A percentile compares a stretch with the other conserved stretches of the same genome.
phyloP scores from a whole-genome alignment of 2,797 vertebrate species.

The Falco novaeseelandiae region DNA sequence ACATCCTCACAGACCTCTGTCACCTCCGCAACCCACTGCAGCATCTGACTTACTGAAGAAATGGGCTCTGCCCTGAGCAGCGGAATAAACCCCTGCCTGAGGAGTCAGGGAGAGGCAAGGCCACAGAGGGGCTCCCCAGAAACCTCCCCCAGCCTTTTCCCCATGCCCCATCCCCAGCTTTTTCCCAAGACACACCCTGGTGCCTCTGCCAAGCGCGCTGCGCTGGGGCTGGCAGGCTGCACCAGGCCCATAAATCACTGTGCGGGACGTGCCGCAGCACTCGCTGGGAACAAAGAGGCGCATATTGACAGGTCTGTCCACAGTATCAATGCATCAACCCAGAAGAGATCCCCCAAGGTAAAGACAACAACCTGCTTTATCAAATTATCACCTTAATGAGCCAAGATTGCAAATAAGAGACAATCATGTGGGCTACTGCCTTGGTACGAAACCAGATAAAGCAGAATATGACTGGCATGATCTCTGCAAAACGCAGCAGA shows the following conservation, averaged over 20 bases:
- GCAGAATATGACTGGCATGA: not conserved
- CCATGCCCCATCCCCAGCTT: not conserved
- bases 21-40: not conserved
- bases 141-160: not conserved
- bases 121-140: not conserved
- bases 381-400: slow-evolving; percentile 24
- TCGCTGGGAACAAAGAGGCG: not conserved
- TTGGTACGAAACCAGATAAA: not conserved
- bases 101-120: not conserved
- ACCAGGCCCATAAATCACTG: not conserved
- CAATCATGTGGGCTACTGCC: not conserved
- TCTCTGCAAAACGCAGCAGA: not conserved
- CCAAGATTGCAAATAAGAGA: slow-evolving; percentile 9
- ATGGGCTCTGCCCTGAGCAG: not conserved
- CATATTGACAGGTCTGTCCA: slow-evolving; percentile 25
- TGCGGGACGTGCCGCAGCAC: not conserved
- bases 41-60: not conserved
- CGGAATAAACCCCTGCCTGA: not conserved
- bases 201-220: not conserved
- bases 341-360: slow-evolving; percentile 20
- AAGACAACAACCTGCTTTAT: slow-evolving; percentile 49
- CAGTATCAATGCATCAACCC: not conserved
- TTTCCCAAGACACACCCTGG: slow-evolving; percentile 15
- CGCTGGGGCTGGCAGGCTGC: not conserved
- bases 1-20: not conserved